Evolutionary conservation across 2,888 invertebrate genomes (phyloP).

Genomic region (Pyrocoelia pectoralis): DNA sequence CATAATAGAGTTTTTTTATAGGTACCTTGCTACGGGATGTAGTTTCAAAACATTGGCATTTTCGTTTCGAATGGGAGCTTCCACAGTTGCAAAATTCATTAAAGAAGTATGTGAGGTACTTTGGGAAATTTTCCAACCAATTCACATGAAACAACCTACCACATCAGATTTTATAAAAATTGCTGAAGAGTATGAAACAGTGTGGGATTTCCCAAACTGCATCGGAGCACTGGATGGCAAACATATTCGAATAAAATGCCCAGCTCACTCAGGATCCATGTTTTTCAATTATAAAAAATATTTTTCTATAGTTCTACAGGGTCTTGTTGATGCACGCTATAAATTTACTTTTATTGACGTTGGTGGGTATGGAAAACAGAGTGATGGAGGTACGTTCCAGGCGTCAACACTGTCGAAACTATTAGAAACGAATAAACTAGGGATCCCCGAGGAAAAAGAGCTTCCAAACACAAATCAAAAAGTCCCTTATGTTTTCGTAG

Average conservation of each 20-base stretch:
- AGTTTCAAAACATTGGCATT: constrained; percentile 30
- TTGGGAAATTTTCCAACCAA: constrained; percentile 19
- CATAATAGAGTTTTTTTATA: no score
- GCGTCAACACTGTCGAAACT: constrained; percentile 37
- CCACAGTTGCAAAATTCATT: constrained; percentile 30
- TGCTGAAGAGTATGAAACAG: constrained; percentile 28
- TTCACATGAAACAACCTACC: constrained; percentile 32
- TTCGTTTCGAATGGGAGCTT: constrained; percentile 34
- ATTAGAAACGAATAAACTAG: constrained; percentile 25
- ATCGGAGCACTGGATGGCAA: constrained; percentile 5
- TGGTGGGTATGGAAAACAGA: constrained; percentile 45
- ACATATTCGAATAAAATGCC: constrained; percentile 1
- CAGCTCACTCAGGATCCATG: not conserved
- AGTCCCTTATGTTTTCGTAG: constrained; percentile 39
- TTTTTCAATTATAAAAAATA: constrained; percentile 12
- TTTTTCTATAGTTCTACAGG: constrained; percentile 39
- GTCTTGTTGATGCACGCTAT: constrained; percentile 41
- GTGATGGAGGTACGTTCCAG: constrained; percentile 44
- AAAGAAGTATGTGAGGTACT: constrained; percentile 9
- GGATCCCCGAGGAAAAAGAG: constrained; percentile 30
- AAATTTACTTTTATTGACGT: constrained; percentile 43
- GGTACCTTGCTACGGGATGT: constrained; percentile 33
- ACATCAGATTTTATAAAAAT: constrained; percentile 15
- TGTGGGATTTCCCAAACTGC: constrained; percentile 13
- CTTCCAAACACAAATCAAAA: constrained; percentile 37